These are phyloP conservation scores for Hypsopygia costalis DNA, from an alignment of 2,888 invertebrate species.

Conservation along the genomic window DNA sequence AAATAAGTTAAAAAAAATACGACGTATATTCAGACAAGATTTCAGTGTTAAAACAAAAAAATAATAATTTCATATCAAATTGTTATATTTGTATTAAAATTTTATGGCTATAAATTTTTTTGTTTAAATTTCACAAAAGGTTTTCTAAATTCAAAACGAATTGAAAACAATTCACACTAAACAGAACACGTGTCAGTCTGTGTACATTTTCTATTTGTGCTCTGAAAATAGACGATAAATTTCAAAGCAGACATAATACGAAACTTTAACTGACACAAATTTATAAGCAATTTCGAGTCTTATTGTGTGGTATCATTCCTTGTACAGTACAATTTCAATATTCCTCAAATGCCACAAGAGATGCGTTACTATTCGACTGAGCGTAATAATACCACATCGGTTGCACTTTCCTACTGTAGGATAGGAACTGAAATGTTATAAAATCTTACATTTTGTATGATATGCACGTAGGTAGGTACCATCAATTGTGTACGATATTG, in stretches of 20 bases:
- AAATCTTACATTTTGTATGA: too few species aligned
- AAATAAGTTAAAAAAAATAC: too few species aligned
- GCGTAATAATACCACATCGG: constrained; percentile 48
- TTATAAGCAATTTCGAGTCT: constrained; percentile 29
- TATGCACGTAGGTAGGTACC: too few species aligned
- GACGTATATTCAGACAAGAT: too few species aligned
- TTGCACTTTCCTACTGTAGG: constrained; percentile 47
- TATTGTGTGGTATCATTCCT: constrained; percentile 21
- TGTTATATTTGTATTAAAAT: too few species aligned
- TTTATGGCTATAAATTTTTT: too few species aligned
- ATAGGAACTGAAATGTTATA: not conserved
- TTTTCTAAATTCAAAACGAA: not conserved
- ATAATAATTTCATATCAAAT: too few species aligned
- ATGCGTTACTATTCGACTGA: constrained; percentile 43
- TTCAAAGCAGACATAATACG: not conserved
- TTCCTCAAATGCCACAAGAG: constrained; percentile 45
- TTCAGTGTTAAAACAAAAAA: too few species aligned
- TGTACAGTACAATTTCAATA: constrained; percentile 41
- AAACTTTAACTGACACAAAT: constrained; percentile 34
- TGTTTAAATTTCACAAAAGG: not conserved
- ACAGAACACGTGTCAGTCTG: not conserved
- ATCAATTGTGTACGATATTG: too few species aligned
- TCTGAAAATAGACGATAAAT: not conserved
- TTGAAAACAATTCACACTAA: not conserved
- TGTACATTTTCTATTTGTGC: not conserved